Evolutionary conservation across 1,140 invertebrate species (phyloP).

Genomic region (Meteorus sp.): DNA sequence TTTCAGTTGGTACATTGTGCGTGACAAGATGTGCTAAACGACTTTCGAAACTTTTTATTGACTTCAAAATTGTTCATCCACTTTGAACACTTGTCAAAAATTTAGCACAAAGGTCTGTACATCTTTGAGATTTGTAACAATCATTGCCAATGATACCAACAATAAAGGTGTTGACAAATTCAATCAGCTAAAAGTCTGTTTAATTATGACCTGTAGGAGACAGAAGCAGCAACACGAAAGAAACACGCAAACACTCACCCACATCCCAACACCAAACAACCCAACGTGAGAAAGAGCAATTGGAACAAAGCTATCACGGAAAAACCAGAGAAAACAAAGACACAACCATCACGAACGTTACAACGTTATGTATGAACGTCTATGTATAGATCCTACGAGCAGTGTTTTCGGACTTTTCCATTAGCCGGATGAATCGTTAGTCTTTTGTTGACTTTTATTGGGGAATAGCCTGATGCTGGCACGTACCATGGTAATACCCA

Average conservation of each 20-base stretch:
- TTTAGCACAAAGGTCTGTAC: no score
- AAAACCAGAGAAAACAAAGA: slow-evolving; percentile 27
- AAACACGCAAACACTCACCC: no score
- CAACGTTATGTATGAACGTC: slow-evolving; percentile 37
- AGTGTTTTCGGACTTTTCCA: slow-evolving; percentile 62
- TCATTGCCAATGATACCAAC: background rate
- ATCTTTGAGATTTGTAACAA: background rate
- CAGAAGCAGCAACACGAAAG: background rate
- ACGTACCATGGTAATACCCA: slow-evolving; percentile 9
- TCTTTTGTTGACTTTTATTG: slow-evolving; percentile 63
- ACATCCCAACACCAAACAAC: background rate
- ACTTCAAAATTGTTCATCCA: no score
- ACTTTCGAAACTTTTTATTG: no score
- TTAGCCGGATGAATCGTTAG: slow-evolving; percentile 61
- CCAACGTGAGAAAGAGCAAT: slow-evolving; percentile 11
- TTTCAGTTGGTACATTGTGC: no score
- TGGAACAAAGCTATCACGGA: slow-evolving; percentile 2
- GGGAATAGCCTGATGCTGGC: slow-evolving; percentile 33
- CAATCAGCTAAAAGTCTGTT: slow-evolving; percentile 27
- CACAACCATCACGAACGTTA: no score
- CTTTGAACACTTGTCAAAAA: no score
- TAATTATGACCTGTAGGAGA: slow-evolving; percentile 18
- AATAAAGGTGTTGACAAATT: background rate
- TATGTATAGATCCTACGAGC: no score
- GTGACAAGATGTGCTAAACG: no score